phyloP scores from a whole-genome alignment of 2,797 vertebrate species.

The Tiaroga cobitis region DNA sequence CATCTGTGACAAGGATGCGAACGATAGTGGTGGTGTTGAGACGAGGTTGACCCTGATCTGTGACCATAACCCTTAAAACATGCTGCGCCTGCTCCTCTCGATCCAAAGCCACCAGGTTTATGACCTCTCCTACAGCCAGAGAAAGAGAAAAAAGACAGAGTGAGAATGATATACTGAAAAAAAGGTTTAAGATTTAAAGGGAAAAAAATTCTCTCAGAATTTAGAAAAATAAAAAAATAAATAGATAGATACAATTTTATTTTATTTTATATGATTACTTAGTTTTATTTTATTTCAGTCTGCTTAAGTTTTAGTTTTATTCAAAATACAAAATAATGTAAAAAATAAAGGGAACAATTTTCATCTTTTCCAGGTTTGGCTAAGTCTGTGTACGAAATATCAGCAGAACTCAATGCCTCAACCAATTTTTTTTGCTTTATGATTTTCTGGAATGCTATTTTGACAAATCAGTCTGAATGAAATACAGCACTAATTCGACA shows the following conservation, averaged over 20 bases:
- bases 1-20: slow-evolving; percentile 81
- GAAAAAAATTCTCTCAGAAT: background rate
- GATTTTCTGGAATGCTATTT: background rate
- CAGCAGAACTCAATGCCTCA: background rate
- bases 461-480: background rate
- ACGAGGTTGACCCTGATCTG: slow-evolving; percentile 83
- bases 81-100: slow-evolving; percentile 83
- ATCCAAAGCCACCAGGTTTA: slow-evolving; percentile 87
- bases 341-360: background rate
- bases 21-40: slow-evolving; percentile 80
- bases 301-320: background rate
- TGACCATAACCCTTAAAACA: slow-evolving; percentile 83
- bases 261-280: background rate
- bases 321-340: background rate
- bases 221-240: background rate
- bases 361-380: background rate
- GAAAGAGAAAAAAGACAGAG: background rate
- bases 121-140: slow-evolving; percentile 83
- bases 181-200: background rate
- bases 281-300: background rate
- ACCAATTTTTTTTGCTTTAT: background rate
- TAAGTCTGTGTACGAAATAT: background rate
- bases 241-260: too few relatives aligned
- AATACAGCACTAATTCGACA: background rate
- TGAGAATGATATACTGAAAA: background rate